Conservation (phyloP, 2,888 invertebrate genomes). For the Himalopsyche japonica region DNA sequence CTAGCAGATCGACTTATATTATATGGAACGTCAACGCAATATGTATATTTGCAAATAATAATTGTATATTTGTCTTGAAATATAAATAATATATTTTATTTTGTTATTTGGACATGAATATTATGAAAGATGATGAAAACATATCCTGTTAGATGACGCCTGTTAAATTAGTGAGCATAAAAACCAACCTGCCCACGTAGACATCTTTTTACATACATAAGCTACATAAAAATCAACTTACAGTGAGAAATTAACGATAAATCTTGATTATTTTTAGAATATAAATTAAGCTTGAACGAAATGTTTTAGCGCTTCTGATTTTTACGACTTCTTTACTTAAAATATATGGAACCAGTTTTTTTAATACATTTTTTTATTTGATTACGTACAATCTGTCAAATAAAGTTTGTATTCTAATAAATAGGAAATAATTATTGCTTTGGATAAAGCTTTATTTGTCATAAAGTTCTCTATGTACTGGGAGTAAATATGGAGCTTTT, state of each 20-base stretch:
- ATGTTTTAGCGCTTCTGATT: not conserved
- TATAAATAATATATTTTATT: not conserved
- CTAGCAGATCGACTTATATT: no score
- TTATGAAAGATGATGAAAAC: not conserved
- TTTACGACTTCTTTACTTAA: not conserved
- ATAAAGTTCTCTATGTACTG: no score
- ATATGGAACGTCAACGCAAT: no score
- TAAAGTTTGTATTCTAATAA: not conserved
- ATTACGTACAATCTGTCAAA: not conserved
- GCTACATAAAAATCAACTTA: not conserved
- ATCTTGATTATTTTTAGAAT: not conserved
- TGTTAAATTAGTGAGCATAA: not conserved
- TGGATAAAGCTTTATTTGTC: no score
- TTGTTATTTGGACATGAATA: not conserved
- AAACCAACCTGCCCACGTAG: not conserved
- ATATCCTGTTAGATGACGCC: not conserved
- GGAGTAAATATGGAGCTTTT: no score
- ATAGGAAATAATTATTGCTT: not conserved
- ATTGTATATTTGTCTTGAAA: not conserved
- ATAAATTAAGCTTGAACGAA: not conserved
- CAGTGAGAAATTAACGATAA: not conserved
- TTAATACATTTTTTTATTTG: not conserved
- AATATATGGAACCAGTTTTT: not conserved
- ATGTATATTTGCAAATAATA: not conserved
- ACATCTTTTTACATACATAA: not conserved